A percentile compares a stretch with the other conserved stretches of the same genome.
These are phyloP conservation scores for Sebastes steindachneri DNA, from an alignment of 2,797 vertebrate genomes.

Conservation along the genomic window DNA sequence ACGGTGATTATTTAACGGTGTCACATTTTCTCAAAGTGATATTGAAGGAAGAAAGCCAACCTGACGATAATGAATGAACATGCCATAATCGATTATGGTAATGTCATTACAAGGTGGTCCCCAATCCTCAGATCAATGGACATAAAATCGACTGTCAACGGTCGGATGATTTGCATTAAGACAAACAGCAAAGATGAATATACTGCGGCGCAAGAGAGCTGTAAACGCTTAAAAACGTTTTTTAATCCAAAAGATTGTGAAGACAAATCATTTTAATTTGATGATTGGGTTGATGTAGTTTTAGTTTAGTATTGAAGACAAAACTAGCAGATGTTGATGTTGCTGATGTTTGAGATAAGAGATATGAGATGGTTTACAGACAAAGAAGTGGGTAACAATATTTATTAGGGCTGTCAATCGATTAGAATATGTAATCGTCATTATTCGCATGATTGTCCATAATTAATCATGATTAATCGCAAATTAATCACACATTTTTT, in stretches of 20 bases:
- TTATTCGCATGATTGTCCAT: too few relatives aligned
- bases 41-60: background rate
- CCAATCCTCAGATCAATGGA: constrained; percentile 26
- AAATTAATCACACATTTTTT: too few relatives aligned
- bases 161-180: constrained; percentile 23
- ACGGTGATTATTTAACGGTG: background rate
- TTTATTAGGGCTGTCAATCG: too few relatives aligned
- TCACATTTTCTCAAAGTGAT: background rate
- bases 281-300: background rate
- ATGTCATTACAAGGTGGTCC: constrained; percentile 28
- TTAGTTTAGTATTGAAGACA: background rate
- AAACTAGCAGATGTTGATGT: background rate
- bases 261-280: background rate
- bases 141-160: constrained; percentile 31
- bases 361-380: background rate
- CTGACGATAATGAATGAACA: constrained; percentile 1
- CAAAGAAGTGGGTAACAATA: background rate
- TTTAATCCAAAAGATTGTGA: background rate
- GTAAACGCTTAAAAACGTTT: background rate
- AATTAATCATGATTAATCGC: too few relatives aligned
- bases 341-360: background rate
- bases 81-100: constrained; percentile 51
- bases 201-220: background rate
- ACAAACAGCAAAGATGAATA: constrained; percentile 12
- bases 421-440: too few relatives aligned